Base-by-base conservation (phyloP, 1,140 invertebrate species). In the Leptinotarsa texana region DNA sequence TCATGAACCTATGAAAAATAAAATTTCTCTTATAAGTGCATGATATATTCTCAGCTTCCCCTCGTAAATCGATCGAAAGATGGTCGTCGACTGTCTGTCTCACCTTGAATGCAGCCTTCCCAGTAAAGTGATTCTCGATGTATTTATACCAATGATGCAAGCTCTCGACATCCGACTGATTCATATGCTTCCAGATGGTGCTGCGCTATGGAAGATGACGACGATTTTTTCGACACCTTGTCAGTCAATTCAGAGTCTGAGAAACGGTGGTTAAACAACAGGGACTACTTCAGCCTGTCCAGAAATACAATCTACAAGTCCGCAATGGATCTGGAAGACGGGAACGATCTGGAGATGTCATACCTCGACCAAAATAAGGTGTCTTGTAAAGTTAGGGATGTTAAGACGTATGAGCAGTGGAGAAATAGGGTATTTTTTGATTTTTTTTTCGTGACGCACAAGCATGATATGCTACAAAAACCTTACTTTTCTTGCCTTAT, bases 331-430 rank as follows among this genome's bases (percentile, higher is more conserved):
- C 74, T 86, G 63, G 81, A 83, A 3, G 33, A 42, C 33, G 33
- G 33, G 33, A 79, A 83, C 15, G 77, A 48, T 48, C 82, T 84
- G 79, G 82, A 84, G 72, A 65, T 81, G 63, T 79, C 78, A 15
- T 76, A 74, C n/a, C 72, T 79, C 51, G 74, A 77, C 13, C 73
- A 77, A 63, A 71, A 77, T 48, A 84, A 85, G 85, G 84, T 85
- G 79, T 82, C 83, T 80, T 76, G 75, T 76, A 79, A 69, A 81
- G 74, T 75, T 75, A 80, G 72, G 71, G 72, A 77, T 78, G 78
- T 83, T 82, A 83, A 81, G 77, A 82, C 84, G 72, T 86, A 86
- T 80, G 79, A 80, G 74, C 82, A 86, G 82, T 86, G 85, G 85
- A 85, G 83, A 81, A 80, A 84, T 83, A 84, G 82, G 85, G 85